Evolutionary conservation across 2,888 invertebrate genomes (phyloP), one percentile per base, ranked within the genome.

Genomic region (Microplitis deprimator): DNA sequence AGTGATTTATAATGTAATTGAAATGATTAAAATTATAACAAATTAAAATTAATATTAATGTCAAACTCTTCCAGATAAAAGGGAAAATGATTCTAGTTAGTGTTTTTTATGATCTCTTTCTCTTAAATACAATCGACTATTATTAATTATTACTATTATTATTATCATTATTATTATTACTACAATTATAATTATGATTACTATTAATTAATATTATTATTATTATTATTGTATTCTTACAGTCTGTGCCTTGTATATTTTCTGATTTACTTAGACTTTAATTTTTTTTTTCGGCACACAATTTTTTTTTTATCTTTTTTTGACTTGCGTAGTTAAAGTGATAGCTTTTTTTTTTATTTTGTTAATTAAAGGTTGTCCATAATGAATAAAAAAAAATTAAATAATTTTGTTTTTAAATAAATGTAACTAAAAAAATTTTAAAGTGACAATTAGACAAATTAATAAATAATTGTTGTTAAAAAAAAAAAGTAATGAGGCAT

Each of bases 51-150:
- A 73, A 77, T 70, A 60, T 61, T 67, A 79, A 83, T 81, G 84
- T 86, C 83, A 84, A 77, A 87, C 85, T 86, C 85, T 85, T 85
- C 86, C 85, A 84, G 80, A 81, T 62, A 74, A 81, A 73, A 70
- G 83, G 82, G 84, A 84, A 85, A 84, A 88, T 87, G 86, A 89
- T 88, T 88, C 87, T 89, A 90, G 89, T 89, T 90, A 90, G 89
- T 87, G 89, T 88, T 89, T 89, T 90, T 89, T 90, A 89, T 89
- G 89, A 89, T 89, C 89, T 90, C 89, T 89, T 88, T 88, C 87
- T 88, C 88, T 89, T 86, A 87, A 84, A 50, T 50, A 50, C 50
- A 50, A 8, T 50, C 13, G 50, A 50, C 50, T 50, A 50, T 13
- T 50, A 50, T 50, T 85, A 88, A 82, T 85, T 85, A 80, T 82